Evolutionary conservation across 2,888 invertebrate species (phyloP), one percentile per base, ranked within the genome.

Genomic region (Rhynchonema sp.): DNA sequence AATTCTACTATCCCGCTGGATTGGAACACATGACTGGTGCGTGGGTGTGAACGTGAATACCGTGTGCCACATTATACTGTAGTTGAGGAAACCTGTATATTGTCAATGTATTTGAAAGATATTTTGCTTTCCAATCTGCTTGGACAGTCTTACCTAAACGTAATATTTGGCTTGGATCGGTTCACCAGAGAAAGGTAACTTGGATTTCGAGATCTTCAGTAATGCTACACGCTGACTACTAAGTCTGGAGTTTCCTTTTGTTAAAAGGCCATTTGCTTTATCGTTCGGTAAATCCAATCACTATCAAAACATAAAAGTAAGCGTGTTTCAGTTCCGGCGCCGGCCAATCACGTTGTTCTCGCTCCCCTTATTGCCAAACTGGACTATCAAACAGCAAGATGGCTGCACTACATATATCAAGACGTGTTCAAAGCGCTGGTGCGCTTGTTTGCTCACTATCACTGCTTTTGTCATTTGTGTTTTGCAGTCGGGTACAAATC

Each of bases 371-470:
- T 86, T 68, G 77, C 94, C 54, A 82, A 83, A 56, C 83, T 94
- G 71, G 94, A 98, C 75, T 80, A 84, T 60, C 81, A 84, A 63
- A 92, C 91, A 60, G 80, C 88, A 63, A 78, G 94, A 61, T 98
- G 96, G 96, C 80, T 90, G 60, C 89, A 90, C 71, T 87, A 90
- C 38, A 94, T 98, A 75, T 81, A 84, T 38, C 81, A 92, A 59
- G 90, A 88, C 78, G 80, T 94, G 23, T 82, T 84, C 70, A 84
- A 86, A 66, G 83, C 85, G 38, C 63, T 75, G 65, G 75, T 76
- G 65, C 66, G 74, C 68, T 57, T 49, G 13, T n/a, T 60, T 59
- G 28, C 46, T 46, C 23, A 30, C n/a, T n/a, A n/a, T n/a, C n/a
- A n/a, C n/a, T 62, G 23, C 23, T 52, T 52, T n/a, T 52, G 6